Evolutionary conservation across 2,797 vertebrate genomes (phyloP).

Genomic region (Enteromius viviparus): DNA sequence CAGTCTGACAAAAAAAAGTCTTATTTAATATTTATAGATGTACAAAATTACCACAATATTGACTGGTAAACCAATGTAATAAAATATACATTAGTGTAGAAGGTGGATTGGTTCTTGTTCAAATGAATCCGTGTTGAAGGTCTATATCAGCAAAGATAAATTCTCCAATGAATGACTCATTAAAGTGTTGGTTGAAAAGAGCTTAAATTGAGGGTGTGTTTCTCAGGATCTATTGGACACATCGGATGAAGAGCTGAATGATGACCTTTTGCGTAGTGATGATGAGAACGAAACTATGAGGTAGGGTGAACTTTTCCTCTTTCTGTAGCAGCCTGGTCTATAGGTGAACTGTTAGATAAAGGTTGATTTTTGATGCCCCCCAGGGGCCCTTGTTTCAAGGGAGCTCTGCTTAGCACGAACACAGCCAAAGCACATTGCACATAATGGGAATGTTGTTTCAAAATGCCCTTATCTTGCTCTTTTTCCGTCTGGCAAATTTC

Average conservation of each 20-base stretch:
- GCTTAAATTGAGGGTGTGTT: slow-evolving; percentile 9
- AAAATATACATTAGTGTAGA: background rate
- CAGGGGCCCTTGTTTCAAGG: slow-evolving; percentile 37
- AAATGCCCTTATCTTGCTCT: slow-evolving; percentile 45
- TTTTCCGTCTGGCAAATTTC: slow-evolving; percentile 57
- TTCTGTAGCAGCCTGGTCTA: slow-evolving; percentile 40
- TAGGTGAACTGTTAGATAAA: slow-evolving; percentile 53
- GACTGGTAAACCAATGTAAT: background rate
- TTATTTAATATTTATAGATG: slow-evolving; percentile 22
- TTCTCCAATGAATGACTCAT: slow-evolving; percentile 1
- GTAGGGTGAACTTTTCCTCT: slow-evolving; percentile 67
- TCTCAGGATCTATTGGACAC: slow-evolving; percentile 80
- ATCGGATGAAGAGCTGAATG: slow-evolving; percentile 85
- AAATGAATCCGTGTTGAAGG: background rate
- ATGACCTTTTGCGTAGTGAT: slow-evolving; percentile 86
- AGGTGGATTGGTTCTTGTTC: background rate
- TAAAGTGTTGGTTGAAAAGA: background rate
- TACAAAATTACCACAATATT: slow-evolving; percentile 11
- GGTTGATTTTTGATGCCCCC: slow-evolving; percentile 56
- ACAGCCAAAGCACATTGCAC: slow-evolving; percentile 22
- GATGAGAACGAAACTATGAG: slow-evolving; percentile 77
- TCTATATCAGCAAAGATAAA: slow-evolving; percentile 2
- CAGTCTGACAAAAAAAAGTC: background rate
- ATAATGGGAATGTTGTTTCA: slow-evolving; percentile 53
- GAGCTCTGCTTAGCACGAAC: slow-evolving; percentile 56